These are phyloP conservation scores for Myotis findleyi DNA, from an alignment of 2,797 vertebrate genomes.

Conservation along the genomic window DNA sequence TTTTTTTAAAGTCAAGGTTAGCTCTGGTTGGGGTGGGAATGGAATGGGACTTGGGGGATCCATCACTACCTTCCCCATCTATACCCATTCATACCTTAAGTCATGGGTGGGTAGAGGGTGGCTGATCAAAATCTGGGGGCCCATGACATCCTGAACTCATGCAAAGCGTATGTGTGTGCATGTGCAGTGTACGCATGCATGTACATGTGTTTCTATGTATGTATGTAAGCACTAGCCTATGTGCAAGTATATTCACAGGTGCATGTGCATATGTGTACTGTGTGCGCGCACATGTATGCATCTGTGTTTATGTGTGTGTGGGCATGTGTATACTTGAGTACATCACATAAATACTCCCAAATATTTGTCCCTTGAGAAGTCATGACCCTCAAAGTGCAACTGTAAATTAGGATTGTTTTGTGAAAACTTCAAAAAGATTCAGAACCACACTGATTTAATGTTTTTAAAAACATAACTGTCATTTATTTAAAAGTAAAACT, in stretches of 20 bases:
- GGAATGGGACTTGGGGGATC: accelerated
- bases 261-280: too few species aligned
- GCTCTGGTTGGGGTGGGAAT: too few species aligned
- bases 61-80: neutral
- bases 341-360: accelerated
- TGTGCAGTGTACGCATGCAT: neutral
- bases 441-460: neutral
- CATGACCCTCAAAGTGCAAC: neutral
- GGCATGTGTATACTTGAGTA: neutral
- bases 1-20: neutral
- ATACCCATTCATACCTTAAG: neutral
- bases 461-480: neutral
- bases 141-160: neutral
- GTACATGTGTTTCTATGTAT: neutral
- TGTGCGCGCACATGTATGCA: neutral
- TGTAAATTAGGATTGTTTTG: neutral
- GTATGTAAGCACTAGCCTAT: neutral
- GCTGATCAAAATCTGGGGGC: neutral
- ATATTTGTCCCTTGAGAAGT: neutral
- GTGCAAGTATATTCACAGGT: accelerated
- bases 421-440: neutral
- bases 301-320: neutral
- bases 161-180: neutral
- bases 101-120: neutral
- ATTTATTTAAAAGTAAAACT: slow-evolving; percentile 11